Percentiles rank a stretch among this genome's conserved stretches.
Evolutionary conservation across 2,888 invertebrate genomes (phyloP).

Genomic region (Drosophila longiperda): DNA sequence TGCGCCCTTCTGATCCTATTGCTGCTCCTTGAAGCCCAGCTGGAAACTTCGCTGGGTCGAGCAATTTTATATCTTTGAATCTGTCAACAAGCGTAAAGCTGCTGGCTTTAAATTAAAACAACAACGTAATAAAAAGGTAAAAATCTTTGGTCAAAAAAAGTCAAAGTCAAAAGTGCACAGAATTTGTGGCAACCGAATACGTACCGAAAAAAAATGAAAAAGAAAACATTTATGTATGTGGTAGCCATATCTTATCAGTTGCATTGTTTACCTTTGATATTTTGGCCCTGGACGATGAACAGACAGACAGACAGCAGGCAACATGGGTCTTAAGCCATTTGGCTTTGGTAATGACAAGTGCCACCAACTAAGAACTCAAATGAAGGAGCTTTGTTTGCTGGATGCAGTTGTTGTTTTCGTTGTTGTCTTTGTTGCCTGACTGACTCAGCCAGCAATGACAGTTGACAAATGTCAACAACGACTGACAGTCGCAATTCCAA

Average conservation of each 20-base stretch:
- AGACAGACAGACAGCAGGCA: constrained; percentile 9
- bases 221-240: not conserved
- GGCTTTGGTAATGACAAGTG: constrained; percentile 53
- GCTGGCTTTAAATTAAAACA: not conserved
- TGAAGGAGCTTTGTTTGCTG: constrained; percentile 3
- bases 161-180: not conserved
- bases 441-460: not conserved
- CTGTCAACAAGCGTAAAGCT: not conserved
- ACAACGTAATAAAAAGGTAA: not conserved
- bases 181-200: constrained; percentile 1
- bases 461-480: constrained; percentile 47
- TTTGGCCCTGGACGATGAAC: constrained; percentile 38
- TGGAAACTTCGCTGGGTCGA: no score
- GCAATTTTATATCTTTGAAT: no score
- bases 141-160: not conserved
- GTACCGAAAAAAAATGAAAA: not conserved
- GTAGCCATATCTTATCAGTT: constrained; percentile 39
- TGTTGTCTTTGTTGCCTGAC: not conserved
- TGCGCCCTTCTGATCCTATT: no score
- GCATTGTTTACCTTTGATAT: constrained; percentile 39
- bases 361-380: constrained; percentile 15
- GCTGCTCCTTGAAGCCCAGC: no score
- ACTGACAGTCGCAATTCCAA: constrained; percentile 19
- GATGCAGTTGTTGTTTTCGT: constrained; percentile 21
- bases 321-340: constrained; percentile 33